Evolutionary conservation across 2,113 vertebrate genomes (phyloP).

Genomic region (Ceyx margarethae): DNA sequence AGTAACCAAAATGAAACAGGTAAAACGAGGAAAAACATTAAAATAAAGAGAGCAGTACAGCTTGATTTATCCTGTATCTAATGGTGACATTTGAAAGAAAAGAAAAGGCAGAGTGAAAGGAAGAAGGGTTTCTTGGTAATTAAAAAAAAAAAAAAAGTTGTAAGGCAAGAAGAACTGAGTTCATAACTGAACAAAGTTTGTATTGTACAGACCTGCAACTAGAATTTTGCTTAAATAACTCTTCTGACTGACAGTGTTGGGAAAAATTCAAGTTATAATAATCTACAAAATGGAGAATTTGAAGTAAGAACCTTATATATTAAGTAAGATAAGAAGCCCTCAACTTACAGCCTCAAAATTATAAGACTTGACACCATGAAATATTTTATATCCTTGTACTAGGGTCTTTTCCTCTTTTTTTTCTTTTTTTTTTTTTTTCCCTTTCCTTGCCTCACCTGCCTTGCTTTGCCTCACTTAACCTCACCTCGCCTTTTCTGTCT

Average conservation of each 20-base stretch:
- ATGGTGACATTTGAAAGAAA: background rate
- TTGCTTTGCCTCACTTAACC: background rate
- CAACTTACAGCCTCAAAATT: background rate
- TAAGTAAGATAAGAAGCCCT: background rate
- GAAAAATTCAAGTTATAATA: background rate
- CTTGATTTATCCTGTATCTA: background rate
- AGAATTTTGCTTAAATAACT: constrained; percentile 11
- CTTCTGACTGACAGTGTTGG: background rate
- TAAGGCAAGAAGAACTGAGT: constrained; percentile 10
- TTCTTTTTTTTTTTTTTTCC: too few relatives aligned
- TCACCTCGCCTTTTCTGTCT: background rate
- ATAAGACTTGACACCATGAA: background rate
- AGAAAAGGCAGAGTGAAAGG: background rate
- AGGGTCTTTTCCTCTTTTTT: background rate
- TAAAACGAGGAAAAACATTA: background rate
- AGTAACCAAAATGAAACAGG: background rate
- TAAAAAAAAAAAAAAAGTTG: background rate
- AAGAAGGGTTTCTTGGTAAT: background rate
- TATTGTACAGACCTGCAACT: background rate
- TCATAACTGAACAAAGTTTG: background rate
- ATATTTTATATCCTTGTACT: background rate
- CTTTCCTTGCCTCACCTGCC: background rate
- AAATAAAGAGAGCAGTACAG: background rate
- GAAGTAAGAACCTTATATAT: background rate
- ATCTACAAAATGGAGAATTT: background rate